Evolutionary conservation across 2,888 invertebrate genomes (phyloP), one percentile per base, ranked within the genome.

Genomic region (Netelia inedita): DNA sequence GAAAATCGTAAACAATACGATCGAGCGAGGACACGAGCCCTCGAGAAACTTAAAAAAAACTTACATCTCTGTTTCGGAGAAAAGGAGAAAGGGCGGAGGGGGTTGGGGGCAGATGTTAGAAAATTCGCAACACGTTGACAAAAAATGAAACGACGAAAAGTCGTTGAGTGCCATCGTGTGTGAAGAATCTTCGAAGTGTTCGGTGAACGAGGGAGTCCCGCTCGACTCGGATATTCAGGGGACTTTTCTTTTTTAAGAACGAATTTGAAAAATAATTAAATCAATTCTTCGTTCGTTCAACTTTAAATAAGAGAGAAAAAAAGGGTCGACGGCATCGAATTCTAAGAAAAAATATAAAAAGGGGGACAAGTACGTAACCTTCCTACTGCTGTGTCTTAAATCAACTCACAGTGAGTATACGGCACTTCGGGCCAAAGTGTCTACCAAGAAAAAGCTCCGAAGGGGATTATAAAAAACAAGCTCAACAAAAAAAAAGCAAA

Each of bases 1-100:
- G 91, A 93, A 92, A 93, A 92, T 93, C 89, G 90, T 90, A 91
- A 91, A 93, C 93, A 93, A 93, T 91, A 86, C 63, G 68, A 74
- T 43, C 61, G 75, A 83, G 69, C 73, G 79, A 41, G 76, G 83
- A 79, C 81, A 73, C 66, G 75, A 84, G 81, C 89, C 89, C 91
- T 89, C 89, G 90, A 86, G 79, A 86, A 61, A 28, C 28, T 28
- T 61, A 50, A 83, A 81, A 69, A 78, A 79, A 86, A 82, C 63
- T 61, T 61, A 65, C 23, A 41, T 16, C 53, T 9, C 6, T 41
- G 71, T 19, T 50, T 65, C 43, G 69, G 35, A 41, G 57, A 82
- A 73, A 65, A 75, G 57, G 57, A 83, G 28, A 28, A 28, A 28
- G 28, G 28, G 28, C 28, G 3, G 2, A 2, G 23, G 28, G 16